Percentiles rank a stretch among this genome's conserved stretches.
phyloP scores from a whole-genome alignment of 2,888 invertebrate species.

The Danaus chrysippus region DNA sequence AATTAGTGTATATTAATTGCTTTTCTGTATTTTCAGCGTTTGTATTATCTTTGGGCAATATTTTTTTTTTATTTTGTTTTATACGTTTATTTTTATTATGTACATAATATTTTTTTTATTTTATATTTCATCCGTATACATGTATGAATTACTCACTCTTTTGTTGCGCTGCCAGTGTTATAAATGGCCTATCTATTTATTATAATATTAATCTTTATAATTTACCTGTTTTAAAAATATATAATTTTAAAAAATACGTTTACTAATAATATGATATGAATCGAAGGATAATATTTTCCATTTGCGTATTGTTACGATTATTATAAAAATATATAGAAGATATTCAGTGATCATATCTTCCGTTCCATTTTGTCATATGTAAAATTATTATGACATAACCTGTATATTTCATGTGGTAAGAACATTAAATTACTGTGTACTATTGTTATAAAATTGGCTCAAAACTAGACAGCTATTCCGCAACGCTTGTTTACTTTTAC shows the following conservation, averaged over 20 bases:
- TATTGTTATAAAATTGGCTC: conserved; percentile 6
- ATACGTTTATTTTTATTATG: neutral
- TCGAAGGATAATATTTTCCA: too few species aligned
- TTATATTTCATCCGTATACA: neutral
- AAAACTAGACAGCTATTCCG: conserved; percentile 8
- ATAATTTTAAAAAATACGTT: too few species aligned
- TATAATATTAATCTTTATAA: too few species aligned
- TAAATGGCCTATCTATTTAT: neutral
- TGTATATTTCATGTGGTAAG: conserved; percentile 2
- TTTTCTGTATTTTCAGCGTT: too few species aligned
- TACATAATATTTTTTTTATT: neutral
- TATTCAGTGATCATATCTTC: neutral
- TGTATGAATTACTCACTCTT: neutral
- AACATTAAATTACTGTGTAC: neutral
- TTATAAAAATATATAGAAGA: neutral
- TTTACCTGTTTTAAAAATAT: too few species aligned
- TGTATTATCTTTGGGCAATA: too few species aligned
- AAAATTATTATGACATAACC: neutral
- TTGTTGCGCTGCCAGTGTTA: neutral
- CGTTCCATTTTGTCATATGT: neutral
- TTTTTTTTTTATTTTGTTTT: neutral
- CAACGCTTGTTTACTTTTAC: conserved; percentile 11
- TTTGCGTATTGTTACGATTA: too few species aligned
- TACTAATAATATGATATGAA: too few species aligned
- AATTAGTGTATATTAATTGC: too few species aligned